phyloP scores from a whole-genome alignment of 2,113 vertebrate species.

The Psephotus haematonotus region DNA sequence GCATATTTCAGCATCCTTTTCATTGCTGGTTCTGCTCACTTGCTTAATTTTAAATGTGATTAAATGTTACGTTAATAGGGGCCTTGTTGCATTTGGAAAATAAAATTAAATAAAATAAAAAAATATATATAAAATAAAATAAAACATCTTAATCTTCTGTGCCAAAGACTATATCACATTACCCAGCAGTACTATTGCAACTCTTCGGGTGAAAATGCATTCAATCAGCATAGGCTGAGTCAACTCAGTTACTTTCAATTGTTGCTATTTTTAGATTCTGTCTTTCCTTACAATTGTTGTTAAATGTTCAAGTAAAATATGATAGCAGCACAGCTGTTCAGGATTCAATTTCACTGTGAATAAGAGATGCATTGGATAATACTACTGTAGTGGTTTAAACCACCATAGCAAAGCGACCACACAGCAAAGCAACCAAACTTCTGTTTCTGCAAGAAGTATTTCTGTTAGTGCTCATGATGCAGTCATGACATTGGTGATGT shows the following conservation, averaged over 20 bases:
- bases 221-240: not conserved
- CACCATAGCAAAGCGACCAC: no score
- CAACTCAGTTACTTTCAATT: not conserved
- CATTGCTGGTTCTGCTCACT: not conserved
- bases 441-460: not conserved
- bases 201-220: not conserved
- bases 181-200: not conserved
- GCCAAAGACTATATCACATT: not conserved
- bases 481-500: not conserved
- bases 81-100: not conserved
- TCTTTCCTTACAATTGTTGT: not conserved
- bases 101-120: not conserved
- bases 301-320: not conserved
- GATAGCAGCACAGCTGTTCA: not conserved
- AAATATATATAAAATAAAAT: not conserved
- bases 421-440: not conserved
- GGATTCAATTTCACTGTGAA: not conserved
- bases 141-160: not conserved
- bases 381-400: not conserved
- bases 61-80: not conserved
- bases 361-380: not conserved
- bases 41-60: not conserved
- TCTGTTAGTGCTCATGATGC: not conserved
- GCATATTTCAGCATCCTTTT: not conserved
- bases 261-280: not conserved